A percentile compares a stretch with the other conserved stretches of the same genome.
Evolutionary conservation across 2,797 vertebrate genomes (phyloP).

Genomic region (Cryptoblepharus egeriae): DNA sequence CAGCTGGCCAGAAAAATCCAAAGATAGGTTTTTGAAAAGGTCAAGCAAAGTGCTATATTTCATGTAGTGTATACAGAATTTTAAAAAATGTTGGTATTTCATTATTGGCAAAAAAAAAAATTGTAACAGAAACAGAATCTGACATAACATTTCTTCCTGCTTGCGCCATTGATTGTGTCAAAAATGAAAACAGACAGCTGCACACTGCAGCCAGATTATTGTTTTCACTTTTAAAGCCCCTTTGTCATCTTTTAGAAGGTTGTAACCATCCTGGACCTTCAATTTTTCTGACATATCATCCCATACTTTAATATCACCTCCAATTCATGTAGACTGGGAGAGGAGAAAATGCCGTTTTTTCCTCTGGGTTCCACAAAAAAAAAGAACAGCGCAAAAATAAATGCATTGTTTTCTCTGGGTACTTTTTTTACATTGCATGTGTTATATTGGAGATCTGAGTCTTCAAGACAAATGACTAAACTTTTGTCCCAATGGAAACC

Average conservation of each 20-base stretch:
- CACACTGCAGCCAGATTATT: conserved; percentile 37
- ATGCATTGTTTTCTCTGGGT: not conserved
- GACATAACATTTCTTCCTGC: conserved; percentile 25
- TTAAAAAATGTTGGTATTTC: conserved; percentile 67
- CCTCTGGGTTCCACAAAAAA: conserved; percentile 7
- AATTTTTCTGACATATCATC: conserved; percentile 15
- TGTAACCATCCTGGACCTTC: conserved; percentile 24
- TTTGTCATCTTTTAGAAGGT: conserved; percentile 34
- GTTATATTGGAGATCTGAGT: not conserved
- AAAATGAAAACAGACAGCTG: conserved; percentile 45
- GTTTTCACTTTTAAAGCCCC: not conserved
- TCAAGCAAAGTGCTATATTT: conserved; percentile 70
- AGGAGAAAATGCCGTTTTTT: conserved; percentile 36
- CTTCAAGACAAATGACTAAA: not conserved
- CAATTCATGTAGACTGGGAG: not conserved
- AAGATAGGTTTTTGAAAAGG: conserved; percentile 71
- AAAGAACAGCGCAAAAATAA: conserved; percentile 33
- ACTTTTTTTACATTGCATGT: too few species aligned
- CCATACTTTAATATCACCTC: not conserved
- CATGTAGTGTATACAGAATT: conserved; percentile 57
- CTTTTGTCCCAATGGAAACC: not conserved
- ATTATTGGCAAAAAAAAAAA: conserved; percentile 43
- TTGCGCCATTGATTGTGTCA: conserved; percentile 21
- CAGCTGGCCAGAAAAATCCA: conserved; percentile 65
- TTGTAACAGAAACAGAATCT: conserved; percentile 53